These are phyloP conservation scores for Brenthis ino DNA, from an alignment of 2,888 invertebrate genomes.

Conservation along the genomic window DNA sequence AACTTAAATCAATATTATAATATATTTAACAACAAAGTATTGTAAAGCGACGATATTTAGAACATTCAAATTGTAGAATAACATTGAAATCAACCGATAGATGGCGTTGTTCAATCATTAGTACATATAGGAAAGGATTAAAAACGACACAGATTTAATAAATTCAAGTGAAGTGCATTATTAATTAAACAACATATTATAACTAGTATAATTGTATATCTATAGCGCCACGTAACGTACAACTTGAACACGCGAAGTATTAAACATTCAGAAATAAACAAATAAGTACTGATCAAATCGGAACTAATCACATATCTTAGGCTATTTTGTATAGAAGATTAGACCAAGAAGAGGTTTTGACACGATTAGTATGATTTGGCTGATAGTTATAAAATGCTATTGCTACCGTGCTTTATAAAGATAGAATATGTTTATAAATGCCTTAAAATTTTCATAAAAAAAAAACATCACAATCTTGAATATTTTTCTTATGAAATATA, in stretches of 20 bases:
- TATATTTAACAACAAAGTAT: too few species aligned
- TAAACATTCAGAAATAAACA: not conserved
- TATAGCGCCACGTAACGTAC: constrained; percentile 8
- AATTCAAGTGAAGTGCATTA: constrained; percentile 5
- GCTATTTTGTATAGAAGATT: not conserved
- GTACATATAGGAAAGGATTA: not conserved
- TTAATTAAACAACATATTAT: constrained; percentile 19
- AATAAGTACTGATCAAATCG: constrained; percentile 13
- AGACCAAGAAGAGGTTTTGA: too few species aligned
- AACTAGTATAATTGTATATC: constrained; percentile 15
- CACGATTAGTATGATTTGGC: too few species aligned
- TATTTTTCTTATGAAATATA: too few species aligned
- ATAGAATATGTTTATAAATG: too few species aligned
- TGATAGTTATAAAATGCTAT: too few species aligned
- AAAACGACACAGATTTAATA: not conserved
- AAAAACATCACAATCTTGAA: not conserved
- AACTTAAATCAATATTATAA: too few species aligned
- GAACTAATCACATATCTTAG: not conserved
- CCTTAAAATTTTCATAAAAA: not conserved
- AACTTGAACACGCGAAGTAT: not conserved
- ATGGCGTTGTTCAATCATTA: constrained; percentile 6
- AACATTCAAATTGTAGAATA: not conserved
- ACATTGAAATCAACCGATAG: constrained; percentile 1
- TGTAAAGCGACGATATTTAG: constrained; percentile 10
- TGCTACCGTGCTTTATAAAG: too few species aligned